These are phyloP conservation scores for Heteropelma amictum DNA, from an alignment of 2,888 invertebrate genomes.

Conservation along the genomic window DNA sequence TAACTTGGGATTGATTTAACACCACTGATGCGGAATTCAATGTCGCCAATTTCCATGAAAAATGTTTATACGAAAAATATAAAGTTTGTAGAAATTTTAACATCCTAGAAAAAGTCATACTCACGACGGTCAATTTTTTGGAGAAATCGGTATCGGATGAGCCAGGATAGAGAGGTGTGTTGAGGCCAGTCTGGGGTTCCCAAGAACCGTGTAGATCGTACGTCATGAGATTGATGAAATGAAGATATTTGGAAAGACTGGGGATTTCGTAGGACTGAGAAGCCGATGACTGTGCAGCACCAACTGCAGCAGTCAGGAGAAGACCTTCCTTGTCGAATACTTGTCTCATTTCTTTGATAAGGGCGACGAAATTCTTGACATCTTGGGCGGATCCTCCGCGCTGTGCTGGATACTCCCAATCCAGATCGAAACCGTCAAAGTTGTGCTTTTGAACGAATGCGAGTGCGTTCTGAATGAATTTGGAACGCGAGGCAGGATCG, in stretches of 20 bases:
- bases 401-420: slow-evolving; percentile 86
- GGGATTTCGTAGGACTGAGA: slow-evolving; percentile 82
- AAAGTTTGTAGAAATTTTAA: too few species aligned
- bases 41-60: too few species aligned
- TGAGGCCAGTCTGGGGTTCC: slow-evolving; percentile 83
- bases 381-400: slow-evolving; percentile 80
- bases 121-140: slow-evolving; percentile 77
- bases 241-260: slow-evolving; percentile 81
- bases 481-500: slow-evolving; percentile 75
- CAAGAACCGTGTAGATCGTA: slow-evolving; percentile 86
- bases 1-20: too few species aligned
- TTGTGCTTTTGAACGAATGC: slow-evolving; percentile 80
- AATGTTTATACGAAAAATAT: too few species aligned
- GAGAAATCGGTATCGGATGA: slow-evolving; percentile 61
- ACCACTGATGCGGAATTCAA: too few species aligned
- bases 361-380: slow-evolving; percentile 78
- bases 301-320: slow-evolving; percentile 78
- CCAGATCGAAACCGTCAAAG: slow-evolving; percentile 86
- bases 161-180: slow-evolving; percentile 82
- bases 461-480: slow-evolving; percentile 81
- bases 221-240: slow-evolving; percentile 85
- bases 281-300: slow-evolving; percentile 78
- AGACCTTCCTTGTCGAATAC: slow-evolving; percentile 80
- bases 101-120: slow-evolving; percentile 59
- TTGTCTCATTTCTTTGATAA: slow-evolving; percentile 80